These are phyloP conservation scores for Bagarius yarrelli DNA, from an alignment of 2,113 vertebrate genomes.

Conservation along the genomic window DNA sequence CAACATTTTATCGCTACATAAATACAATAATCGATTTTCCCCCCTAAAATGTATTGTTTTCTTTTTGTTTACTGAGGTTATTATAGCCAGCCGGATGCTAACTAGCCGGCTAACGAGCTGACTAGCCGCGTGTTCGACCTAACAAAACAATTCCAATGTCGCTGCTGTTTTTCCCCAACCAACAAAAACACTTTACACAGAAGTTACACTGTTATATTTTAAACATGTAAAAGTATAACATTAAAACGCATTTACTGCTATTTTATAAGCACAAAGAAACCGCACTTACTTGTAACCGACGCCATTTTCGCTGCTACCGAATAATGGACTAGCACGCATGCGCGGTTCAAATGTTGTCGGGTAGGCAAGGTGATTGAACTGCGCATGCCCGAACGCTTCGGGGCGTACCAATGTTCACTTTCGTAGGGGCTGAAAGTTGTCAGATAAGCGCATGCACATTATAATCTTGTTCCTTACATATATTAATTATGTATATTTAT, in stretches of 20 bases:
- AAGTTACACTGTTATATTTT: accelerated
- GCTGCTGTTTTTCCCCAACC: no score
- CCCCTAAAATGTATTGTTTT: no score
- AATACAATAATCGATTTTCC: no score
- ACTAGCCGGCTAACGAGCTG: neutral
- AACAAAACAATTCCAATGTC: neutral
- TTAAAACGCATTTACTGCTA: neutral
- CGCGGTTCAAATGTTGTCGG: neutral
- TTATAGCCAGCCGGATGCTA: no score
- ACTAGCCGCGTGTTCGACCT: neutral
- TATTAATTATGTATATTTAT: neutral
- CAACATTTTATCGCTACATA: no score
- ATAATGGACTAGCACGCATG: neutral
- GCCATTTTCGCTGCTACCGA: slow-evolving; percentile 59
- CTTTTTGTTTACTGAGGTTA: no score
- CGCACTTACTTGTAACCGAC: slow-evolving; percentile 68
- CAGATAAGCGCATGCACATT: no score
- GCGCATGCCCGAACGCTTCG: neutral
- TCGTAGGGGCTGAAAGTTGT: neutral
- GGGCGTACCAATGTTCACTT: neutral
- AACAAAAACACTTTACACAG: no score
- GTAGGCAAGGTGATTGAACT: neutral
- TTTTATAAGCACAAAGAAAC: neutral
- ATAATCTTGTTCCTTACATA: no score
- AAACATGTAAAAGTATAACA: neutral